Evolutionary conservation across 2,113 vertebrate genomes (phyloP).

Genomic region (Rana temporaria): DNA sequence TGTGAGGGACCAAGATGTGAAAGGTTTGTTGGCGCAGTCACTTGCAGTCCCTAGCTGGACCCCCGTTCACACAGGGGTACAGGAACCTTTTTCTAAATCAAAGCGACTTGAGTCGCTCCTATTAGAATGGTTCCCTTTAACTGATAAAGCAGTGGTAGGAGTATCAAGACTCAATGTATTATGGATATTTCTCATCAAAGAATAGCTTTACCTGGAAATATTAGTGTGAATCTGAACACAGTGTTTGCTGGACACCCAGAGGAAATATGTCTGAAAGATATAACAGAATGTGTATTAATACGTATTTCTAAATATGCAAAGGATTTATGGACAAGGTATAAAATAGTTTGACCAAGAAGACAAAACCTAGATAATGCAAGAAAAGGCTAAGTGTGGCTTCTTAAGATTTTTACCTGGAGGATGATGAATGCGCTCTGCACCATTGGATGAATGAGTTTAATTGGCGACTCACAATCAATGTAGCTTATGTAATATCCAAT

Average conservation of each 20-base stretch:
- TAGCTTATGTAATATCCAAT: slow-evolving; percentile 74
- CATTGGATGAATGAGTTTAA: slow-evolving; percentile 75
- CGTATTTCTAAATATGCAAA: too few relatives aligned
- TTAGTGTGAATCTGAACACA: slow-evolving; percentile 85
- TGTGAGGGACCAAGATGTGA: too few relatives aligned
- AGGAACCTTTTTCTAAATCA: too few relatives aligned
- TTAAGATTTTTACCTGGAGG: slow-evolving; percentile 33
- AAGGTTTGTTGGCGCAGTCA: too few relatives aligned
- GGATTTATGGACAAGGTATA: too few relatives aligned
- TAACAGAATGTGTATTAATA: not conserved
- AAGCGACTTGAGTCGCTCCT: too few relatives aligned
- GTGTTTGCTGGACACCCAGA: slow-evolving; percentile 88
- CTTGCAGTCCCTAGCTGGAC: too few relatives aligned
- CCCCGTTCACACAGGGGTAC: too few relatives aligned
- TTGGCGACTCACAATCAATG: slow-evolving; percentile 72
- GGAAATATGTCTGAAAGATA: slow-evolving; percentile 85
- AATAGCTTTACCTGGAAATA: slow-evolving; percentile 77
- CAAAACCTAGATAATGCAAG: too few relatives aligned
- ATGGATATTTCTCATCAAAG: not conserved
- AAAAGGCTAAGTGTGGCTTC: not conserved
- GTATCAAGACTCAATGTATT: not conserved
- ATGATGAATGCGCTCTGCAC: slow-evolving; percentile 62
- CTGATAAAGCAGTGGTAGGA: too few relatives aligned
- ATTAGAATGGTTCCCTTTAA: too few relatives aligned
- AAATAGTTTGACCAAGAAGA: too few relatives aligned